Base-by-base conservation (phyloP, 1,140 invertebrate species). In the Sycophila sp. region DNA sequence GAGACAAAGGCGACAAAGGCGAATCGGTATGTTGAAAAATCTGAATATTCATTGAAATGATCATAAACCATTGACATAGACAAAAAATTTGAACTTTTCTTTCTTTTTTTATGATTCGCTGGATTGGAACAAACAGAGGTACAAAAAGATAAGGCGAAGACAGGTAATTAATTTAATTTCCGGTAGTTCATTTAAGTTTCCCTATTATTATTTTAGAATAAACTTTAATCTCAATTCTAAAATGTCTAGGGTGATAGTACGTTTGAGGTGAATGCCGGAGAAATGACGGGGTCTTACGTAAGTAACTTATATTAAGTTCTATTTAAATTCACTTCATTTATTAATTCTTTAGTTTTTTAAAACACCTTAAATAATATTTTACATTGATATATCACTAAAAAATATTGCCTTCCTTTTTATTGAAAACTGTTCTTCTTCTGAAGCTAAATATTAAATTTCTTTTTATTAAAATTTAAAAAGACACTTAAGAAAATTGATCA, bases 1-100 rank as follows among this genome's bases (percentile, higher is more conserved):
- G 95, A 28, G 94, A 96, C 73, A 96, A 96, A 82, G 95, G 95
- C 36, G 94, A 96, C 78, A 94, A 95, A 83, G 94, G 94, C 47
- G 94, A 96, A 89, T 95, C 94, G 89, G 95, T 96, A 87, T 92
- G 91, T 90, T 67, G 15, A 71, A 55, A 40, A 34, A 32, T 26
- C 15, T 36, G 11, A 10, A 30, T 22, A 32, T 45, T 65, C 5
- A 58, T 47, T 15, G n/a, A 3, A 24, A 38, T 40, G 1, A 17
- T 24, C 38, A 30, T 49, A 49, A 15, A 19, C 1, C 2, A 42
- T 42, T 36, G 28, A 28, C 5, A 36, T 0, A 32, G 38, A 42
- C 36, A 3, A 40, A 59, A 38, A 58, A 72, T 74, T 79, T 76
- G 79, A 75, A 69, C 67, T 78, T 71, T 60, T 60, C 71, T 49